phyloP scores from a whole-genome alignment of 1,140 invertebrate species.

The Drosophila malerkotliana region DNA sequence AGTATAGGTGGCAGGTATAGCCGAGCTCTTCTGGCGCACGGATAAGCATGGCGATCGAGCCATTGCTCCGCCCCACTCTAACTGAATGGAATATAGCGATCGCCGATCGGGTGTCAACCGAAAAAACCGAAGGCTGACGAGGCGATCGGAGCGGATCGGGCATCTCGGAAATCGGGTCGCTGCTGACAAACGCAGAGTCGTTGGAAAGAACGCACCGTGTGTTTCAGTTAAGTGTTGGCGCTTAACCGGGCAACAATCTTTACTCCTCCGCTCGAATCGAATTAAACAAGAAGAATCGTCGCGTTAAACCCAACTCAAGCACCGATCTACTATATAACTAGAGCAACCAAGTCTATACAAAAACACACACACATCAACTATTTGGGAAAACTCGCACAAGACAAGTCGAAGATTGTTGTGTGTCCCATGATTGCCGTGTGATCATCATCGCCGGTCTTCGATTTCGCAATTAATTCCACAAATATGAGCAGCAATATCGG shows the following conservation, averaged over 20 bases:
- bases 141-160: conserved; percentile 43
- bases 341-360: background rate
- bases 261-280: conserved; percentile 63
- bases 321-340: conserved; percentile 15
- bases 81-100: conserved; percentile 30
- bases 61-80: conserved; percentile 62
- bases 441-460: conserved; percentile 18
- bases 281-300: conserved; percentile 20
- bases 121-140: conserved; percentile 35
- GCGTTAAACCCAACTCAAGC: conserved; percentile 21
- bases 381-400: conserved; percentile 19
- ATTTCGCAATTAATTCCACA: conserved; percentile 45
- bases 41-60: background rate
- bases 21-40: conserved; percentile 44
- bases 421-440: conserved; percentile 53
- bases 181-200: conserved; percentile 63
- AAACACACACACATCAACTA: background rate
- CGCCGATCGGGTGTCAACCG: conserved; percentile 25
- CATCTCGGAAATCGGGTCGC: conserved; percentile 36
- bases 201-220: conserved; percentile 74
- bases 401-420: conserved; percentile 12
- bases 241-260: conserved; percentile 83
- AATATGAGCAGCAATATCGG: conserved; percentile 58
- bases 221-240: conserved; percentile 83
- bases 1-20: conserved; percentile 6